These are phyloP conservation scores for Oreocharis arfaki DNA, from an alignment of 2,113 vertebrate species.

Conservation along the genomic window DNA sequence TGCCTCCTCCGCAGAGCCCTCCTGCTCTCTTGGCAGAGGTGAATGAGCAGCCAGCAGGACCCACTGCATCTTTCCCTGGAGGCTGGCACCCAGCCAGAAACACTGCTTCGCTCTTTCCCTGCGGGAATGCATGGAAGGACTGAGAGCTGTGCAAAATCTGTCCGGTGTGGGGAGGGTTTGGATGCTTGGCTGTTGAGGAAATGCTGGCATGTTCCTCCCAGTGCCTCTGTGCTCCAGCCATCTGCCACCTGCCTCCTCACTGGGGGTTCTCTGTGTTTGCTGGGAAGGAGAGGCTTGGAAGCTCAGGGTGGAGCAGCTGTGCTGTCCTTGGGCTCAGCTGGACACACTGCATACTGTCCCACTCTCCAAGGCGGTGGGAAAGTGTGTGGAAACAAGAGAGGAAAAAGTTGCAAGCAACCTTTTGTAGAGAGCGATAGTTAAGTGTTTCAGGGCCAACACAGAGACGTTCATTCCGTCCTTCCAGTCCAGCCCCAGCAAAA, in stretches of 20 bases:
- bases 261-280: accelerated
- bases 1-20: neutral
- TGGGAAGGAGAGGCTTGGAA: neutral
- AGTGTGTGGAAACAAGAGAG: neutral
- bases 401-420: neutral
- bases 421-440: neutral
- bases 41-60: neutral
- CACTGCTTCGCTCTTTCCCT: neutral
- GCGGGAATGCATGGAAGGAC: accelerated
- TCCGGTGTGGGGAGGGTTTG: accelerated
- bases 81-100: neutral
- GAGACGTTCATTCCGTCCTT: accelerated
- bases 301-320: neutral
- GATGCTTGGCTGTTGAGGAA: neutral
- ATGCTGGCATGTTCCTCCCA: neutral
- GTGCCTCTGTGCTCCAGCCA: neutral
- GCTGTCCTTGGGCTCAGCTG: neutral
- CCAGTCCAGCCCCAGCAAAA: neutral
- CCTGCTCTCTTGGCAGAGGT: neutral
- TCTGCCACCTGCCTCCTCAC: neutral
- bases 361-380: neutral
- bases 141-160: neutral
- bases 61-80: neutral
- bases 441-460: neutral
- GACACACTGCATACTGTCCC: neutral